phyloP scores from a whole-genome alignment of 1,140 invertebrate genomes.

The Archegozetes longisetosus region DNA sequence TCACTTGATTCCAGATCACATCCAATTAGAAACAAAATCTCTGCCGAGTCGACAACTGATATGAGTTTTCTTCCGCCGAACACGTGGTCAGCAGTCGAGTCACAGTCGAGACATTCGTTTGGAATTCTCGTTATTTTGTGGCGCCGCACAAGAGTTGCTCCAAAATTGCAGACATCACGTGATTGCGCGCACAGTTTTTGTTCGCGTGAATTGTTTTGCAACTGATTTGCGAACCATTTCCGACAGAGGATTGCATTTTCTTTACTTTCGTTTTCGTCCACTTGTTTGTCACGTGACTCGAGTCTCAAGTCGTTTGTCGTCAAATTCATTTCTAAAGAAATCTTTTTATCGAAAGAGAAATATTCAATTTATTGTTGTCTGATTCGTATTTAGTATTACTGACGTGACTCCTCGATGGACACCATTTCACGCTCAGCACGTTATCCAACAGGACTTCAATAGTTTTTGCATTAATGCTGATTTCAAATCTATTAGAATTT shows the following conservation, averaged over 20 bases:
- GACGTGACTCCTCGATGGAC: too few species aligned
- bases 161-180: constrained; percentile 1
- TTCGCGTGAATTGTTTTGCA: neutral
- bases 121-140: neutral
- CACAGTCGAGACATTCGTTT: constrained; percentile 6
- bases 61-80: constrained; percentile 1
- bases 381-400: too few species aligned
- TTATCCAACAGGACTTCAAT: too few species aligned
- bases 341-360: too few species aligned
- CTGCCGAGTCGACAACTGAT: neutral
- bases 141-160: constrained; percentile 1
- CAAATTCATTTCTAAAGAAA: too few species aligned
- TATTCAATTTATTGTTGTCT: too few species aligned
- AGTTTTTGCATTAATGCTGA: too few species aligned
- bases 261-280: neutral
- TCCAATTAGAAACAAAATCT: constrained; percentile 5
- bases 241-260: neutral
- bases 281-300: neutral
- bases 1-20: neutral
- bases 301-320: too few species aligned
- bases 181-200: neutral
- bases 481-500: too few species aligned
- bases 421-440: too few species aligned
- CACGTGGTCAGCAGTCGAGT: neutral
- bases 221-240: neutral